phyloP scores from a whole-genome alignment of 1,140 invertebrate species.

The Tetramorium parvispinum region DNA sequence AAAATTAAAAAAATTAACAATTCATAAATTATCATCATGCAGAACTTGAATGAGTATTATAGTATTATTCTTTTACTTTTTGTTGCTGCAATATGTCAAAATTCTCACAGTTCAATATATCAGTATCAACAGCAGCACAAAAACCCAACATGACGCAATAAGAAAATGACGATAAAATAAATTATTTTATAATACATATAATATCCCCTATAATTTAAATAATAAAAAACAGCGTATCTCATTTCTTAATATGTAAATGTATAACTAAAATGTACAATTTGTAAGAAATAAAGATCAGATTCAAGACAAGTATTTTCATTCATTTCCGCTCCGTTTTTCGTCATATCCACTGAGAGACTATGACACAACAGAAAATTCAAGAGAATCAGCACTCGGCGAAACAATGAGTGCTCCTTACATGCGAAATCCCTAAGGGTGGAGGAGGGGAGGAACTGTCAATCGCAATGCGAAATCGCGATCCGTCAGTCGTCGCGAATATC shows the following conservation, averaged over 20 bases:
- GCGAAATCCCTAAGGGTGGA: not conserved
- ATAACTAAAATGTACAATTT: not conserved
- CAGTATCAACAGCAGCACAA: not conserved
- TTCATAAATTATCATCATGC: not conserved
- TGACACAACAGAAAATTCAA: not conserved
- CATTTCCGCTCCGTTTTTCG: not conserved
- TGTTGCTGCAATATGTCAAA: not conserved
- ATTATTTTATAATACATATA: not conserved
- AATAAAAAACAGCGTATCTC: not conserved
- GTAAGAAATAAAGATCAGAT: not conserved
- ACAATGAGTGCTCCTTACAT: not conserved
- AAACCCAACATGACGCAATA: not conserved
- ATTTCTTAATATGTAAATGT: not conserved
- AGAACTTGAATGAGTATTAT: not conserved
- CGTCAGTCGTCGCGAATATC: conserved; percentile 52
- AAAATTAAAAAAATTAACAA: not conserved
- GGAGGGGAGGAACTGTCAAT: not conserved
- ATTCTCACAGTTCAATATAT: not conserved
- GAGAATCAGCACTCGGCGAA: not conserved
- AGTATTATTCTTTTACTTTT: not conserved
- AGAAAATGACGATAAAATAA: not conserved
- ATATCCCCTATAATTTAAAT: not conserved
- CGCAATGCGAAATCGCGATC: conserved; percentile 17
- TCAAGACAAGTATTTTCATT: not conserved
- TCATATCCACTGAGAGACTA: not conserved